Percentiles rank a stretch among this genome's conserved stretches.
Evolutionary conservation across 2,113 vertebrate genomes (phyloP).

Genomic region (Nannobrachium achirus): DNA sequence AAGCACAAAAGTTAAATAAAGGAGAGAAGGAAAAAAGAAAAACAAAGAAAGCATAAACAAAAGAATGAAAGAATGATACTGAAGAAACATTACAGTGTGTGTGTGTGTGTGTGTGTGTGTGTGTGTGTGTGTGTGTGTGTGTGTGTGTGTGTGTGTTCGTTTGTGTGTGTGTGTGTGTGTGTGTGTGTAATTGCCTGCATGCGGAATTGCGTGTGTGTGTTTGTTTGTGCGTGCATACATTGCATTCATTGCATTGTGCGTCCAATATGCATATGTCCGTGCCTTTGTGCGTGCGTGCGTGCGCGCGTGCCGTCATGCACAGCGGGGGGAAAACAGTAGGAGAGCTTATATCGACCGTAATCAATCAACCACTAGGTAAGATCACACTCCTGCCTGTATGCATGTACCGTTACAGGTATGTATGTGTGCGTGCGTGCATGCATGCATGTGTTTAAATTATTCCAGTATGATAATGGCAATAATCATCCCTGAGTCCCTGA

Average conservation of each 20-base stretch:
- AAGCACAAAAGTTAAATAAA: too few species aligned
- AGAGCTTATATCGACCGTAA: conserved; percentile 51
- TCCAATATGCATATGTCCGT: too few species aligned
- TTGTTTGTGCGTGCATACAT: not conserved
- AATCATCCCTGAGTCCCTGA: conserved; percentile 50
- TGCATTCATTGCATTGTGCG: too few species aligned
- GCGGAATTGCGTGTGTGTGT: too few species aligned
- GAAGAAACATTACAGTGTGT: conserved; percentile 9
- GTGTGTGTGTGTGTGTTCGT: too few species aligned
- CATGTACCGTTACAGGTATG: too few species aligned
- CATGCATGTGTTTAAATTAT: conserved; percentile 51
- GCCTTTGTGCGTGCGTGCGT: conserved; percentile 13
- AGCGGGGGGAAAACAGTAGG: conserved; percentile 63
- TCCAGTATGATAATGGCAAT: conserved; percentile 62
- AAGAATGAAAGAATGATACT: conserved; percentile 10
- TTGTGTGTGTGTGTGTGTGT: too few species aligned
- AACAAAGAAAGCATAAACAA: conserved; percentile 10
- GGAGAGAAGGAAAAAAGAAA: not conserved
- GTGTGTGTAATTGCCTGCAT: too few species aligned
- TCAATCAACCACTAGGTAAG: conserved; percentile 36
- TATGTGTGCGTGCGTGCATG: too few species aligned
- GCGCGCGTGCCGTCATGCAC: conserved; percentile 24
- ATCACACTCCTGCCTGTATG: conserved; percentile 50
- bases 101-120: conserved; percentile 10
- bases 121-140: not conserved